Conservation (phyloP, 2,797 vertebrate genomes). For the Chaunax sp. region DNA sequence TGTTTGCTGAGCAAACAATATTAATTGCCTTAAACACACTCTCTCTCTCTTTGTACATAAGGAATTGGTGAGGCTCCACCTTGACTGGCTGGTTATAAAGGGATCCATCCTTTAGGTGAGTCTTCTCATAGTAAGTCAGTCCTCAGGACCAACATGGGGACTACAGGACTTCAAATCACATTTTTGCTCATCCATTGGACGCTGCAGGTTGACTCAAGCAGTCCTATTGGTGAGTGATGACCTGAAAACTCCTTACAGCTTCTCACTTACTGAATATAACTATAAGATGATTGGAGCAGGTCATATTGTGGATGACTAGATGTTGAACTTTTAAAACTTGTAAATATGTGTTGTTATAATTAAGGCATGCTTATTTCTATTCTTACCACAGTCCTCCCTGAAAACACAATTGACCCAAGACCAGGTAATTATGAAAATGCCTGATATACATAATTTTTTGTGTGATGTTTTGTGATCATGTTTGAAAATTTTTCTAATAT, state of each 20-base stretch:
- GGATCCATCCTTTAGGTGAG: neutral
- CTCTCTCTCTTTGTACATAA: neutral
- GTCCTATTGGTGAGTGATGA: constrained; percentile 69
- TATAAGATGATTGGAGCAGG: neutral
- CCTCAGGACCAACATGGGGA: constrained; percentile 72
- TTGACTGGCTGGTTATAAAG: constrained; percentile 61
- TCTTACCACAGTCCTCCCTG: constrained; percentile 28
- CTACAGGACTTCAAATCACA: constrained; percentile 27
- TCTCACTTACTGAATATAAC: neutral
- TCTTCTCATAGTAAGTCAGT: constrained; percentile 46
- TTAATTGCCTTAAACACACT: neutral
- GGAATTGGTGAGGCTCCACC: constrained; percentile 48
- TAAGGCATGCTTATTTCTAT: neutral
- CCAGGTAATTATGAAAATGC: constrained; percentile 61
- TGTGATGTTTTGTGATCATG: neutral
- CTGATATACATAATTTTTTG: too few relatives aligned
- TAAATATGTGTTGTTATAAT: neutral
- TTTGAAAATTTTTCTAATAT: constrained; percentile 6
- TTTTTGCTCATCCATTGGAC: constrained; percentile 58
- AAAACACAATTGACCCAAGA: constrained; percentile 24
- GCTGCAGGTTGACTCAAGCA: constrained; percentile 49
- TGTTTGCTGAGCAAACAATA: constrained; percentile 39
- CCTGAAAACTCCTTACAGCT: neutral
- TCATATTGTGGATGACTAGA: neutral
- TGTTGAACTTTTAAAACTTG: neutral